Conservation (phyloP, 2,797 vertebrate genomes). For the Pangasius krempfi region DNA sequence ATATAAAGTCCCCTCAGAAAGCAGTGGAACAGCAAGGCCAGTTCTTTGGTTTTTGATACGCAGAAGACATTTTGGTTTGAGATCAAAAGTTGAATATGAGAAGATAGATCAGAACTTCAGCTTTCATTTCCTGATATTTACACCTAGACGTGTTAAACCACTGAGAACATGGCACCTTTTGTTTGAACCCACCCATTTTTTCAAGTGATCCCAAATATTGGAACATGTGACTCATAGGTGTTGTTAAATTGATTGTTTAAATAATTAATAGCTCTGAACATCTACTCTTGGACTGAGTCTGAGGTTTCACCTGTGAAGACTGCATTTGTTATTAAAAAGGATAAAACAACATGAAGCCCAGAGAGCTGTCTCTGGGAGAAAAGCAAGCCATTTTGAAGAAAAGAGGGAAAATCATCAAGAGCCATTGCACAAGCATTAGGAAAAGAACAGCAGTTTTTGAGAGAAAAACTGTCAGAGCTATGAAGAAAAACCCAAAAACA, state of each 20-base stretch:
- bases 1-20: not conserved
- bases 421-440: too few relatives aligned
- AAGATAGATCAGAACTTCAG: not conserved
- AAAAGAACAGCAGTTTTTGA: too few relatives aligned
- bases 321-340: not conserved
- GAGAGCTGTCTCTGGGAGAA: not conserved
- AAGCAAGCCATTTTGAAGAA: too few relatives aligned
- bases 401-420: too few relatives aligned
- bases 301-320: not conserved
- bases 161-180: not conserved
- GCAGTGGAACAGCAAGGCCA: not conserved
- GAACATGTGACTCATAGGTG: not conserved
- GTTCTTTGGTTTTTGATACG: not conserved
- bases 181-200: not conserved
- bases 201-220: not conserved
- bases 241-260: not conserved
- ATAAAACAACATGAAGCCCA: not conserved
- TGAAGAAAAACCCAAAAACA: not conserved
- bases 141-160: too few relatives aligned
- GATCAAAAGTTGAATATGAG: not conserved
- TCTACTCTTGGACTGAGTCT: not conserved
- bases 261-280: not conserved
- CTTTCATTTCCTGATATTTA: not conserved
- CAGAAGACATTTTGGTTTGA: not conserved
- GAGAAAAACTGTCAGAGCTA: not conserved